Conservation (phyloP, 2,888 invertebrate species). For the Epiperipatus broadwayi region DNA sequence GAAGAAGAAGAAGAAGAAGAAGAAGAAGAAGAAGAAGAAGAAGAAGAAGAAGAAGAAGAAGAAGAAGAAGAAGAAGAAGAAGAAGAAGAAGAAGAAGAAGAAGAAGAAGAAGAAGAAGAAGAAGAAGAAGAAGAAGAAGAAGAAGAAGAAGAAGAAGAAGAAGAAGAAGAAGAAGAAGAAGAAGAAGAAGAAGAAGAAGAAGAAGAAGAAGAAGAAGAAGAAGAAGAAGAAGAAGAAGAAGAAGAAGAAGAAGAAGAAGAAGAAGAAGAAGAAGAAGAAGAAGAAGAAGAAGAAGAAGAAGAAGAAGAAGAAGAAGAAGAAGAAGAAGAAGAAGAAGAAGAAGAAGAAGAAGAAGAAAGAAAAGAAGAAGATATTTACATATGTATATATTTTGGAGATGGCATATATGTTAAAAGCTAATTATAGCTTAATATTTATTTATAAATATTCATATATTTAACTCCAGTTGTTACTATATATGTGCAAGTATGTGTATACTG, state of each 20-base stretch:
- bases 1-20: constrained; percentile 4
- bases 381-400: too few relatives aligned
- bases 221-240: constrained; percentile 4
- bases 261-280: not conserved
- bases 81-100: constrained; percentile 4
- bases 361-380: constrained; percentile 4
- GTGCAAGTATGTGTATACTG: too few relatives aligned
- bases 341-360: constrained; percentile 4
- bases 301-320: constrained; percentile 4
- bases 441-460: too few relatives aligned
- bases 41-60: constrained; percentile 4
- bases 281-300: constrained; percentile 4
- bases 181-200: constrained; percentile 4
- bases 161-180: constrained; percentile 4
- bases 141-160: constrained; percentile 4
- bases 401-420: too few relatives aligned
- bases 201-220: constrained; percentile 4
- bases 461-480: too few relatives aligned
- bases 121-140: constrained; percentile 4
- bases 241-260: constrained; percentile 4
- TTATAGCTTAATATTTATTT: too few relatives aligned
- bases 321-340: constrained; percentile 4
- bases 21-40: constrained; percentile 4
- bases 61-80: constrained; percentile 4
- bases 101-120: constrained; percentile 4